A percentile compares a stretch with the other conserved stretches of the same genome.
These are phyloP conservation scores for Leiothrix lutea DNA, from an alignment of 2,113 vertebrate species.

Conservation along the genomic window DNA sequence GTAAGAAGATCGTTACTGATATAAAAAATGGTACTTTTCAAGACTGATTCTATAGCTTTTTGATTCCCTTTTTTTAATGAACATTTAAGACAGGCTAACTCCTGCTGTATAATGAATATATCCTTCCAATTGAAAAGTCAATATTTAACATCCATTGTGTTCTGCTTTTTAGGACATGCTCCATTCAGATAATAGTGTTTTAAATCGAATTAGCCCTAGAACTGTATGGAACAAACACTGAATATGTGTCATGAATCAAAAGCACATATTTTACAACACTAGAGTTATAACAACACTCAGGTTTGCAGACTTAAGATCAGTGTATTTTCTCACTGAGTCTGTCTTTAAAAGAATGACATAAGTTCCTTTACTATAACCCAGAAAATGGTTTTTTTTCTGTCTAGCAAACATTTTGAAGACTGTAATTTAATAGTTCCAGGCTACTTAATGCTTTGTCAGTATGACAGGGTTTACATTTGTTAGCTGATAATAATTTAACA, in stretches of 20 bases:
- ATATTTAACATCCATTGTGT: constrained; percentile 35
- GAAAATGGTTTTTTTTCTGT: not conserved
- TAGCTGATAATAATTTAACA: not conserved
- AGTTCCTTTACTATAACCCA: not conserved
- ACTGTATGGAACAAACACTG: not conserved
- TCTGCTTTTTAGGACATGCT: constrained; percentile 29
- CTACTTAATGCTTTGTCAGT: not conserved
- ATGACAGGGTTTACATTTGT: not conserved
- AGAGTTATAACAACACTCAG: not conserved
- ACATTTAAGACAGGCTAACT: constrained; percentile 23
- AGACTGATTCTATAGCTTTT: not conserved
- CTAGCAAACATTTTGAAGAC: not conserved
- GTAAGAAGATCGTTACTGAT: not conserved
- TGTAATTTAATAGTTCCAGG: not conserved
- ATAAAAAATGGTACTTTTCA: constrained; percentile 2
- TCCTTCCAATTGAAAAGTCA: constrained; percentile 42
- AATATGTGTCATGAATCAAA: not conserved
- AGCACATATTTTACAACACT: not conserved
- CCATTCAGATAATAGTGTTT: constrained; percentile 41
- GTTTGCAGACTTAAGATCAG: not conserved
- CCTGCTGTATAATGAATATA: constrained; percentile 9
- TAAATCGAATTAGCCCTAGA: constrained; percentile 38
- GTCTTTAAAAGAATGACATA: not conserved
- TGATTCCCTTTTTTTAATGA: not conserved
- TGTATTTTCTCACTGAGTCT: not conserved